Evolutionary conservation across 2,888 invertebrate species (phyloP).

Genomic region (Synanthedon myopaeformis): DNA sequence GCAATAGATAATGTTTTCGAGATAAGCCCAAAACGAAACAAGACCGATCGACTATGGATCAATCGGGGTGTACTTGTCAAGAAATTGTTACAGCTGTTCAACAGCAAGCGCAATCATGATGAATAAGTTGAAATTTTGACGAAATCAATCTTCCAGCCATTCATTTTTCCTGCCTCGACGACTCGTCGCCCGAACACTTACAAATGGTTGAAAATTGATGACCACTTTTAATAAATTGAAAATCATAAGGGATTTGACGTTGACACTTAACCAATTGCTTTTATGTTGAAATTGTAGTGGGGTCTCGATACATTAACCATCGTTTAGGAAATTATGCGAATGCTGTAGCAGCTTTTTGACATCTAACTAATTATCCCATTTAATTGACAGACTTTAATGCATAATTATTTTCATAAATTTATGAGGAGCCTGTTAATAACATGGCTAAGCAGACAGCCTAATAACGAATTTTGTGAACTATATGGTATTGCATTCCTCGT

Average conservation of each 20-base stretch:
- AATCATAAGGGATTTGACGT: constrained; percentile 8
- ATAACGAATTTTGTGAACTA: too few species aligned
- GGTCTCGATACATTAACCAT: too few species aligned
- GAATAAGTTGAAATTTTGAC: constrained; percentile 10
- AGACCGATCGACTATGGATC: constrained; percentile 2
- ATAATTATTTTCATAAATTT: too few species aligned
- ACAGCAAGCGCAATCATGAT: neutral
- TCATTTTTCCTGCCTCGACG: constrained; percentile 11
- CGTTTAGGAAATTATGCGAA: too few species aligned
- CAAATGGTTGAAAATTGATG: constrained; percentile 13
- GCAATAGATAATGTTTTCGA: neutral
- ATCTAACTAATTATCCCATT: too few species aligned
- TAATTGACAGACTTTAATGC: too few species aligned
- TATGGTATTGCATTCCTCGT: too few species aligned
- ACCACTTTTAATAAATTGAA: constrained; percentile 12
- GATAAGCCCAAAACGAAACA: neutral
- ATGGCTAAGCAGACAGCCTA: too few species aligned
- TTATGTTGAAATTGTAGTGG: constrained; percentile 4
- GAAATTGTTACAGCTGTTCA: constrained; percentile 1
- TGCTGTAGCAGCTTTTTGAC: too few species aligned
- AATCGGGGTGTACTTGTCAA: neutral
- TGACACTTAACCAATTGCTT: constrained; percentile 5
- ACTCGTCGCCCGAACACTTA: constrained; percentile 8
- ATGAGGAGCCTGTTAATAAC: too few species aligned
- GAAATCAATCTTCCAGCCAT: constrained; percentile 11